A percentile compares a stretch with the other conserved stretches of the same genome.
Conservation (phyloP, 2,888 invertebrate genomes). For the Eupithecia tripunctaria region DNA sequence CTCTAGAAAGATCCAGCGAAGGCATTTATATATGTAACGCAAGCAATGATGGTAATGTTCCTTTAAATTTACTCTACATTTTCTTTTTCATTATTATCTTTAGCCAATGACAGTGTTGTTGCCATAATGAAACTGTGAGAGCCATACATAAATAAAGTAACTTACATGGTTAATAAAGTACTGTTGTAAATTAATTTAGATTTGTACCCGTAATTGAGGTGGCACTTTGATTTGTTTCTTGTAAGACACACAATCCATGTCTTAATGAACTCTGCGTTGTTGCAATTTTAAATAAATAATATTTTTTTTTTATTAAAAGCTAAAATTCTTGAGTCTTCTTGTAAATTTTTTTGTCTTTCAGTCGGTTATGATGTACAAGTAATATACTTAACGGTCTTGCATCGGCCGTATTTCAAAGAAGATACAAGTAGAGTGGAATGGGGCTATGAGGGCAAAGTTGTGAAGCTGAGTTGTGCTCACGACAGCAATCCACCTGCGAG, state of each 20-base stretch:
- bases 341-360: constrained; percentile 11
- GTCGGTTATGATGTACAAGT: constrained; percentile 22
- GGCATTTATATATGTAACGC: constrained; percentile 71
- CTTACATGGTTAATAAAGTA: no score
- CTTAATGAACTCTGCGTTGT: no score
- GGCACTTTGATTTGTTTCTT: no score
- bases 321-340: no score
- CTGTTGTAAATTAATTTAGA: no score
- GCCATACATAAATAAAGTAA: no score
- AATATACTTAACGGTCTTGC: constrained; percentile 63
- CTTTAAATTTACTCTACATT: neutral
- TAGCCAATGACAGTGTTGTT: neutral
- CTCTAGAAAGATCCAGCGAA: constrained; percentile 54
- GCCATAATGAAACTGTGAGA: neutral
- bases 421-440: constrained; percentile 56
- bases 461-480: constrained; percentile 66
- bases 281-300: no score
- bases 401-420: constrained; percentile 62
- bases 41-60: constrained; percentile 63
- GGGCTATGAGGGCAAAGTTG: constrained; percentile 65
- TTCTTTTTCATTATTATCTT: no score
- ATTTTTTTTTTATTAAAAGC: neutral
- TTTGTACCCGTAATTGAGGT: no score
- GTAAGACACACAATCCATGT: no score
- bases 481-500: constrained; percentile 65